Evolutionary conservation across 2,888 invertebrate genomes (phyloP).

Genomic region (Heteromurus nitidus): DNA sequence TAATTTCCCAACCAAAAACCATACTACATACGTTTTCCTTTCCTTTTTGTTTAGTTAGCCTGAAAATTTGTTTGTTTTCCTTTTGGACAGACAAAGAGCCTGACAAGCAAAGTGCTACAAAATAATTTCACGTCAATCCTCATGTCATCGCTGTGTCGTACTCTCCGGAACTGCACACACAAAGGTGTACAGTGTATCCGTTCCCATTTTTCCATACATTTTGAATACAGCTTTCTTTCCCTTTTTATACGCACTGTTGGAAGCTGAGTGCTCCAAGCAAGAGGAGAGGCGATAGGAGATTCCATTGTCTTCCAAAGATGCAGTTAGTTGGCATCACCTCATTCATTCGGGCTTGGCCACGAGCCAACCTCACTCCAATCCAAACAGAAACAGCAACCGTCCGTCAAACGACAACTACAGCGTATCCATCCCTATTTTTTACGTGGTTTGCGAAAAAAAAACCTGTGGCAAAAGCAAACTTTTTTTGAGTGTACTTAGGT

Average conservation of each 20-base stretch:
- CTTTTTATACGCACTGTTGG: no score
- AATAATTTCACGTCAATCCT: conserved; percentile 14
- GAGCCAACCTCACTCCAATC: neutral
- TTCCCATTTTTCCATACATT: neutral
- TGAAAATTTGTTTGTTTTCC: neutral
- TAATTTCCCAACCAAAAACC: no score
- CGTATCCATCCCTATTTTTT: no score
- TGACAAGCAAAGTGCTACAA: neutral
- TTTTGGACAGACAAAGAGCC: neutral
- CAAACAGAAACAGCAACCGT: neutral
- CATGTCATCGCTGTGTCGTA: conserved; percentile 12
- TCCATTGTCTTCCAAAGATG: neutral
- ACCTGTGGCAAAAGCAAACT: no score
- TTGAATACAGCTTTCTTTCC: no score
- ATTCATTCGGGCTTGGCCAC: neutral
- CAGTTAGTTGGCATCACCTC: neutral
- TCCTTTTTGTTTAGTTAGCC: neutral
- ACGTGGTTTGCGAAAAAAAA: no score
- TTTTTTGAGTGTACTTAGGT: no score
- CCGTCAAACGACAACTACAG: conserved; percentile 5
- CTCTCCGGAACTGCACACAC: neutral
- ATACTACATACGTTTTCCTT: neutral
- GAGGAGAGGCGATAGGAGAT: no score
- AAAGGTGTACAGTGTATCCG: neutral
- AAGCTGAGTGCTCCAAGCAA: no score